phyloP scores from a whole-genome alignment of 2,888 invertebrate species.

The Chrysolina oricalcia region DNA sequence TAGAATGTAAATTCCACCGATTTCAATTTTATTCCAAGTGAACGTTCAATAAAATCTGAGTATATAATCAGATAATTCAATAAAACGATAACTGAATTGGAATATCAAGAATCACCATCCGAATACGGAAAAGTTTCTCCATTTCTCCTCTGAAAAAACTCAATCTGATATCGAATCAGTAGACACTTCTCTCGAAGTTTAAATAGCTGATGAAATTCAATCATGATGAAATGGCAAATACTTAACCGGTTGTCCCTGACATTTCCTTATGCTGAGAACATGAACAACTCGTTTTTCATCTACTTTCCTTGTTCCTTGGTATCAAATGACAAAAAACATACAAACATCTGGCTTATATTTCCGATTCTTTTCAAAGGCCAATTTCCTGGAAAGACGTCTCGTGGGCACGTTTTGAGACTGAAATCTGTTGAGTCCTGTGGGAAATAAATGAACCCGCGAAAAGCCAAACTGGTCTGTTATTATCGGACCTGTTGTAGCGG shows the following conservation, averaged over 20 bases:
- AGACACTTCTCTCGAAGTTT: not conserved
- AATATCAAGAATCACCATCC: not conserved
- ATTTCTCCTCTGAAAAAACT: not conserved
- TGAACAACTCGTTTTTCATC: constrained; percentile 2
- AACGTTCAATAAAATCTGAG: not conserved
- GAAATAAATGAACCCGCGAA: not conserved
- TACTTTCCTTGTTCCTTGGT: not conserved
- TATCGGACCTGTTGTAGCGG: not conserved
- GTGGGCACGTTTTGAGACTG: constrained; percentile 1
- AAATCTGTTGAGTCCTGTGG: constrained; percentile 19
- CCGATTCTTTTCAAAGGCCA: not conserved
- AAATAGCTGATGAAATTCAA: not conserved
- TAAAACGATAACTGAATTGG: not conserved
- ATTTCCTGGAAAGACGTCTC: not conserved
- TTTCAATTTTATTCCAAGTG: not conserved
- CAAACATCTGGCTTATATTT: constrained; percentile 11
- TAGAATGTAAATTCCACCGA: not conserved
- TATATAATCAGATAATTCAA: not conserved
- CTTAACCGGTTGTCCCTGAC: not conserved
- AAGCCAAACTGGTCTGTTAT: not conserved
- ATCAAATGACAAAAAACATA: constrained; percentile 6
- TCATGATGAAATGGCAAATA: constrained; percentile 8
- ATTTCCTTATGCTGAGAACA: constrained; percentile 3
- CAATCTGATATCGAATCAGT: not conserved
- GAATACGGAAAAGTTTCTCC: not conserved